phyloP scores from a whole-genome alignment of 2,797 vertebrate species.

The Tiaroga cobitis region DNA sequence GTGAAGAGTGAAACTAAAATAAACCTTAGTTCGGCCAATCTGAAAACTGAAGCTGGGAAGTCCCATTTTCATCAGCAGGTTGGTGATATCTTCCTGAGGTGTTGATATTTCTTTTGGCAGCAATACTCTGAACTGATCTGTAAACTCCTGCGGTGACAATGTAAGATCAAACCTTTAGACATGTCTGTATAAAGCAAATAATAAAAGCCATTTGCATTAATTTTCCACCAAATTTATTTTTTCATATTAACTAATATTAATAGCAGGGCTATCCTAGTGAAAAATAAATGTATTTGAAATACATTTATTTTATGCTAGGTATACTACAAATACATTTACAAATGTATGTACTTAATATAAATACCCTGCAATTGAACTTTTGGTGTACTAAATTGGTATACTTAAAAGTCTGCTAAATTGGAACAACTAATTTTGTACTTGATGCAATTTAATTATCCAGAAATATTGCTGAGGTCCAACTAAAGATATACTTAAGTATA shows the following conservation, averaged over 20 bases:
- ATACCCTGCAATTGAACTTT: too few species aligned
- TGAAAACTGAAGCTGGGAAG: conserved; percentile 84
- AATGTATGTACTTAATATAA: too few species aligned
- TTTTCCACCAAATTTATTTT: background rate
- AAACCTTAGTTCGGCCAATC: conserved; percentile 92
- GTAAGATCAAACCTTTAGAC: background rate
- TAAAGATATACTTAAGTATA: too few species aligned
- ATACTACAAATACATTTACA: too few species aligned
- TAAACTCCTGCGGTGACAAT: conserved; percentile 83
- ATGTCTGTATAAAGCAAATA: background rate
- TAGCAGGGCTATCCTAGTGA: too few species aligned
- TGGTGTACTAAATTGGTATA: too few species aligned
- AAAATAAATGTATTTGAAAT: too few species aligned
- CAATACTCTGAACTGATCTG: conserved; percentile 86
- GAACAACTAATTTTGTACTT: too few species aligned
- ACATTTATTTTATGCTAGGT: too few species aligned
- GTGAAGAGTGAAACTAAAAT: background rate
- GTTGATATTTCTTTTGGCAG: conserved; percentile 82
- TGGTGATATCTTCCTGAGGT: conserved; percentile 79
- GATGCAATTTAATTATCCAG: too few species aligned
- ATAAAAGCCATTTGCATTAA: background rate
- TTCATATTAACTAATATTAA: background rate
- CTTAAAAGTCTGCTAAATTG: too few species aligned
- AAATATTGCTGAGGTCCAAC: too few species aligned
- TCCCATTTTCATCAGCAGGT: conserved; percentile 81